Percentiles rank a stretch among this genome's conserved stretches.
phyloP scores from a whole-genome alignment of 2,797 vertebrate species.

The Peromyscus nudipes region DNA sequence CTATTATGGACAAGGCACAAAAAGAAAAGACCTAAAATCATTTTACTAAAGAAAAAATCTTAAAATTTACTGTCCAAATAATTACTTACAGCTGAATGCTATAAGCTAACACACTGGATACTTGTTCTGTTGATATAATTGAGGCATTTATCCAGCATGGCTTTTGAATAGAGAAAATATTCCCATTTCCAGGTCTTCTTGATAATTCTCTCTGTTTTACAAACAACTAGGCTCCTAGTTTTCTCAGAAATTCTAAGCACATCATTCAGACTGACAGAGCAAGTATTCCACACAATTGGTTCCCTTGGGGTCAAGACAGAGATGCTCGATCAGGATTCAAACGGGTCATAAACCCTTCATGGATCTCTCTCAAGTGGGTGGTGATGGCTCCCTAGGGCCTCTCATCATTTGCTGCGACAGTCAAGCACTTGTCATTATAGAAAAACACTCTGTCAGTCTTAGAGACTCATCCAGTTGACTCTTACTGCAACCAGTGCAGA shows the following conservation, averaged over 20 bases:
- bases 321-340: slow-evolving; percentile 91
- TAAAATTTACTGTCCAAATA: slow-evolving; percentile 50
- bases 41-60: not conserved
- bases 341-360: slow-evolving; percentile 91
- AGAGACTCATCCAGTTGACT: slow-evolving; percentile 87
- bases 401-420: slow-evolving; percentile 89
- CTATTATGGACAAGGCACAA: not conserved
- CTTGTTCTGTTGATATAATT: slow-evolving; percentile 28
- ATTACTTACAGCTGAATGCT: slow-evolving; percentile 67
- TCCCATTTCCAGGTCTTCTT: slow-evolving; percentile 81
- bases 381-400: slow-evolving; percentile 89
- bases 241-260: slow-evolving; percentile 88
- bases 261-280: slow-evolving; percentile 89
- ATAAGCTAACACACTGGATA: slow-evolving; percentile 36
- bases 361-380: slow-evolving; percentile 90
- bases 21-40: not conserved
- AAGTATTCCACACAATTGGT: slow-evolving; percentile 91
- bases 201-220: slow-evolving; percentile 85
- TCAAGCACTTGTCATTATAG: slow-evolving; percentile 90
- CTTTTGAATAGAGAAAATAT: slow-evolving; percentile 69
- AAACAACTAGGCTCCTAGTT: slow-evolving; percentile 83
- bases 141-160: not conserved
- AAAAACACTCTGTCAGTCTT: slow-evolving; percentile 89
- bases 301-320: slow-evolving; percentile 90
- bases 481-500: slow-evolving; percentile 83